Conservation (phyloP, 2,888 invertebrate genomes). For the Tuta absoluta region DNA sequence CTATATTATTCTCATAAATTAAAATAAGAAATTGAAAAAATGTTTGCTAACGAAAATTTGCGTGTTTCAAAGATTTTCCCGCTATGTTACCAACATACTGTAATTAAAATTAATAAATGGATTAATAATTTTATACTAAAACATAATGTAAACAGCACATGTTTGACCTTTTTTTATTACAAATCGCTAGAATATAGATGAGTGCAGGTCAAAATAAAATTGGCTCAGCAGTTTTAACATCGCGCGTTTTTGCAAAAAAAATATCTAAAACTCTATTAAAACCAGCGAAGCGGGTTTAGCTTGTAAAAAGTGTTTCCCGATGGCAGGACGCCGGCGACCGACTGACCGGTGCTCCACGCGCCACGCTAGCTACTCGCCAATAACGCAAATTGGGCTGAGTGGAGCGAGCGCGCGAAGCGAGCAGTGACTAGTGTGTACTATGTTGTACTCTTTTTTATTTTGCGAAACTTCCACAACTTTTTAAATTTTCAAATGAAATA, state of each 20-base stretch:
- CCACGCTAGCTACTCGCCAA: slow-evolving; percentile 2
- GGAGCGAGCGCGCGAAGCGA: background rate
- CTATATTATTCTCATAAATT: too few species aligned
- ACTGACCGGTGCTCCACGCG: background rate
- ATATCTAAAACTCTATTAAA: slow-evolving; percentile 9
- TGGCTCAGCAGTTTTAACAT: slow-evolving; percentile 8
- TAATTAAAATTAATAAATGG: too few species aligned
- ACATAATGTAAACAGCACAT: too few species aligned
- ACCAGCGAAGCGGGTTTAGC: slow-evolving; percentile 1
- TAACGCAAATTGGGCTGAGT: slow-evolving; percentile 19
- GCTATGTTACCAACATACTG: too few species aligned
- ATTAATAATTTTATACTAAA: too few species aligned
- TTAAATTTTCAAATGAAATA: too few species aligned
- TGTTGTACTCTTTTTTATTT: too few species aligned
- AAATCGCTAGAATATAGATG: background rate
- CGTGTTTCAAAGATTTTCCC: too few species aligned
- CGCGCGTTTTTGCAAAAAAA: slow-evolving; percentile 8
- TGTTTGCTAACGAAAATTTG: too few species aligned
- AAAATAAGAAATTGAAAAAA: too few species aligned
- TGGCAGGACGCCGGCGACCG: background rate
- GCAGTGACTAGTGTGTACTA: too few species aligned
- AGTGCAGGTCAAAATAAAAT: slow-evolving; percentile 5
- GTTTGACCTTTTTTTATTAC: background rate
- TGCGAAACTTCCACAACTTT: too few species aligned
- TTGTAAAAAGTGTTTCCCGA: slow-evolving; percentile 13